phyloP scores from a whole-genome alignment of 2,888 invertebrate species.

The Ophioninae sp. region DNA sequence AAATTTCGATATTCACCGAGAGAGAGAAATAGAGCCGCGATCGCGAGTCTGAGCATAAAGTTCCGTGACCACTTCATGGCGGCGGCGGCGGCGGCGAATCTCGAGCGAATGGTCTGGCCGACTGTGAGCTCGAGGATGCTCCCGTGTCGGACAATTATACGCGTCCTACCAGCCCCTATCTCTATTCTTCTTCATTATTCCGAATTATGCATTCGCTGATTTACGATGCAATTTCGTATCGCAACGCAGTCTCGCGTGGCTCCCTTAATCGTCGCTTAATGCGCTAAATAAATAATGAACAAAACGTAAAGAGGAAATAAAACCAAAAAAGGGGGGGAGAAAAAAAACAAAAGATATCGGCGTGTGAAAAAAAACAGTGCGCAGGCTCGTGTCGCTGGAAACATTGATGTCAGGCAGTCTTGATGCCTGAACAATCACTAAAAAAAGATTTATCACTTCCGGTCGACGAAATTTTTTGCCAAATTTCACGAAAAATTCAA shows the following conservation, averaged over 20 bases:
- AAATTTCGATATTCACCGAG: conserved; percentile 36
- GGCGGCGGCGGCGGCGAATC: conserved; percentile 25
- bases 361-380: background rate
- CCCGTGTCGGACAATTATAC: conserved; percentile 36
- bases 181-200: conserved; percentile 37
- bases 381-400: background rate
- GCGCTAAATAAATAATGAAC: conserved; percentile 41
- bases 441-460: conserved; percentile 29
- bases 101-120: conserved; percentile 20
- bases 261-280: conserved; percentile 27
- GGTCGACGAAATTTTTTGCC: conserved; percentile 3
- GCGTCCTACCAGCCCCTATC: conserved; percentile 18
- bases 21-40: conserved; percentile 12
- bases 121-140: conserved; percentile 1
- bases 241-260: background rate
- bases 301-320: conserved; percentile 18
- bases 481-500: background rate
- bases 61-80: conserved; percentile 50
- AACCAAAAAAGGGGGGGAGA: background rate
- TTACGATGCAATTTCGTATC: conserved; percentile 52
- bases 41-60: conserved; percentile 28
- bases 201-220: conserved; percentile 50
- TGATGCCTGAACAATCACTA: conserved; percentile 17
- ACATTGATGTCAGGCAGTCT: conserved; percentile 9
- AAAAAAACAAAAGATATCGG: conserved; percentile 19